A percentile compares a stretch with the other conserved stretches of the same genome.
Evolutionary conservation across 2,113 vertebrate species (phyloP).

Genomic region (Eulacestoma nigropectus): DNA sequence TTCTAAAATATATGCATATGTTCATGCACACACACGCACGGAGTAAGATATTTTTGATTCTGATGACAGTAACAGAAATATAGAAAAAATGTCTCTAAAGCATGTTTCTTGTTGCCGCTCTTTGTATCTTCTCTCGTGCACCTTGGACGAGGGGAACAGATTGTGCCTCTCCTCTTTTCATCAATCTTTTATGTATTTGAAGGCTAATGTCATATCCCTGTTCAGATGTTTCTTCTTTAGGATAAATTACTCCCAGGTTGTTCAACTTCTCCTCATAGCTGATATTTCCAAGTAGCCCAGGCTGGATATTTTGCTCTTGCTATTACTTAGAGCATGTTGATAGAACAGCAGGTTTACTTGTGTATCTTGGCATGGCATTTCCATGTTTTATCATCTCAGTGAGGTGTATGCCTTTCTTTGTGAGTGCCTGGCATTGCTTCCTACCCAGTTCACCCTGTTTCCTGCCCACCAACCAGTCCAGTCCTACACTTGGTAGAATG

Average conservation of each 20-base stretch:
- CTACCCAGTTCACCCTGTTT: neutral
- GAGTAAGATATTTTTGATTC: neutral
- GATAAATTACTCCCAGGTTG: conserved; percentile 32
- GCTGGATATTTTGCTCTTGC: neutral
- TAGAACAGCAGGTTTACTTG: conserved; percentile 7
- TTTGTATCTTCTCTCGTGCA: neutral
- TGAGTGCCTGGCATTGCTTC: neutral
- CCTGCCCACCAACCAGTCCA: neutral
- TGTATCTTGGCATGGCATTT: conserved; percentile 3
- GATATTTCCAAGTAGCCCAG: neutral
- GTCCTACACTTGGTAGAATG: neutral
- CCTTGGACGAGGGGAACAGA: conserved; percentile 43
- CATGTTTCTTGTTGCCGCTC: neutral
- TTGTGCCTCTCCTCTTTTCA: conserved; percentile 50
- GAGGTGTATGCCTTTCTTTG: neutral
- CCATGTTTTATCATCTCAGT: conserved; percentile 1
- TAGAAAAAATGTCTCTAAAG: neutral
- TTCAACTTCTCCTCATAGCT: neutral
- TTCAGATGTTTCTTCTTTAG: conserved; percentile 14
- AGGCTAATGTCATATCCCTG: conserved; percentile 26
- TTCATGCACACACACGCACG: neutral
- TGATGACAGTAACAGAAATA: neutral
- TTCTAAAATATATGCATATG: neutral
- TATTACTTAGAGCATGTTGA: neutral
- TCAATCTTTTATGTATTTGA: conserved; percentile 55